Percentiles rank a stretch among this genome's conserved stretches.
Evolutionary conservation across 2,797 vertebrate species (phyloP).

Genomic region (Coilia nasus): DNA sequence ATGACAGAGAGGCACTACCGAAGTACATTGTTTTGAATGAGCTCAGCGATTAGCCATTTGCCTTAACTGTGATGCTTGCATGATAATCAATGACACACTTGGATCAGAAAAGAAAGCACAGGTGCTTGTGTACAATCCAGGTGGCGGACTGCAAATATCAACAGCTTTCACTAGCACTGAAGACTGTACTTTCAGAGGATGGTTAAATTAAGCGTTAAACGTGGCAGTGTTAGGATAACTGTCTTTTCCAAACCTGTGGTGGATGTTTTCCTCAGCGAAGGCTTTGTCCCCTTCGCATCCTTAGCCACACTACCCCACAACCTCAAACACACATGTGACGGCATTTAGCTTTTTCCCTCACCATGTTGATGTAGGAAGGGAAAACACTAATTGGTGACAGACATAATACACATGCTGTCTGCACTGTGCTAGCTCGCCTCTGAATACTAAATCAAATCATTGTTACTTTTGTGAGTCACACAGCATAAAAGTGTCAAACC

Average conservation of each 20-base stretch:
- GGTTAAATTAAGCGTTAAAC: neutral
- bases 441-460: conserved; percentile 42
- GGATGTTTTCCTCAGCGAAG: neutral
- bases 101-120: neutral
- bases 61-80: neutral
- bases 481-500: conserved; percentile 32
- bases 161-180: neutral
- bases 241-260: neutral
- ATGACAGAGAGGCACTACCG: neutral
- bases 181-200: neutral
- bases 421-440: conserved; percentile 2
- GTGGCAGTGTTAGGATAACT: too few relatives aligned
- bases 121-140: neutral
- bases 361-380: conserved; percentile 7
- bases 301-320: neutral
- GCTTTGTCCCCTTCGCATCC: neutral
- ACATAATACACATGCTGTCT: conserved; percentile 34
- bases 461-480: conserved; percentile 45
- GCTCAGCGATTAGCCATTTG: neutral
- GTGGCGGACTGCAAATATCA: neutral
- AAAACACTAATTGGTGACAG: conserved; percentile 51
- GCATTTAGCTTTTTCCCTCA: neutral
- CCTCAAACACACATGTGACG: neutral
- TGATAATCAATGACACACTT: neutral
- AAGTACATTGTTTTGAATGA: too few relatives aligned